Evolutionary conservation across 2,888 invertebrate species (phyloP), one percentile per base, ranked within the genome.

Genomic region (Neocrepidodera transversa): DNA sequence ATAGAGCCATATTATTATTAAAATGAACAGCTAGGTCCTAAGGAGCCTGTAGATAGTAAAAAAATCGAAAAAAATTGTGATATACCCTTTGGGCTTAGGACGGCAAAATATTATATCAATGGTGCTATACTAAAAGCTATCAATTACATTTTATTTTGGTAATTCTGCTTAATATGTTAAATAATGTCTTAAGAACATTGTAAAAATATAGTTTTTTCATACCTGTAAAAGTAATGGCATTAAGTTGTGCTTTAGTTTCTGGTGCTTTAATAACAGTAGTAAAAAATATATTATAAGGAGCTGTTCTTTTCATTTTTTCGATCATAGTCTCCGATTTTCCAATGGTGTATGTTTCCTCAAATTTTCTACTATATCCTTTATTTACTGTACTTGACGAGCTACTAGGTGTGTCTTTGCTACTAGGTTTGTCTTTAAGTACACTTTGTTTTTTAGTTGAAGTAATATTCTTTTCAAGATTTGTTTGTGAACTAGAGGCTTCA

Each of bases 221-320:
- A 87, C 87, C 88, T 76, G 85, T 85, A 68, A 92, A 87, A 0
- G 89, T 88, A 3, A 92, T 84, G 0, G 88, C 86, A 53, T 87
- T 82, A 0, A 84, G 81, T 63, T 91, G 89, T 1, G 73, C 70
- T 61, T 88, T 86, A 0, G 92, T 92, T 32, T 82, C 79, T 36
- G 77, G 82, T 0, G 85, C 83, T 62, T 85, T 85, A 0, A 86
- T 85, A 1, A 93, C 87, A 13, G 87, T 86, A 0, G 91, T 89
- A 17, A 90, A 87, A 76, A 93, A 93, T 65, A 91, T 80, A 71
- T 90, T 83, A 67, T 89, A 92, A 0, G 93, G 93, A 0, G 85
- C 85, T 7, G 87, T 85, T 0, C 83, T 82, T 14, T 84, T 82
- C 70, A 90, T 83, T 73, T 91, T 90, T 10, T 82, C 80, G 0